A percentile compares a stretch with the other conserved stretches of the same genome.
Evolutionary conservation across 2,888 invertebrate genomes (phyloP).

Genomic region (Lobophora halterata): DNA sequence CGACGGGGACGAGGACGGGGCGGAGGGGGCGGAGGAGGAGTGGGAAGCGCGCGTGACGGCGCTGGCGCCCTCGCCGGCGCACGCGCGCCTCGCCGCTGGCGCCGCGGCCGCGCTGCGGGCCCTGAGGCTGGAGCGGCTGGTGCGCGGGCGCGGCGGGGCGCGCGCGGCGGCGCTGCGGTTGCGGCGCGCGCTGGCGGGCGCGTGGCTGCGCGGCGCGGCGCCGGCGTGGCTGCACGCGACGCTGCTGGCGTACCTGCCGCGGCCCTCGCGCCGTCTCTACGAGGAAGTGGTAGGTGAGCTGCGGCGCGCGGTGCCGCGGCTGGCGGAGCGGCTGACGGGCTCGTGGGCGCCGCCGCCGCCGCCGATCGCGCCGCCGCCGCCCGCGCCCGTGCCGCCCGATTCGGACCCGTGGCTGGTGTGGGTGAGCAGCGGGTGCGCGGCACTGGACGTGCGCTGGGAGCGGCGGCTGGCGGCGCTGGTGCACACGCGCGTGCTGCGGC

Average conservation of each 20-base stretch:
- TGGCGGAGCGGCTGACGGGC: constrained; percentile 42
- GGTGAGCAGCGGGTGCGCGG: constrained; percentile 38
- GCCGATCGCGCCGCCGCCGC: constrained; percentile 38
- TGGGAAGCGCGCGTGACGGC: constrained; percentile 47
- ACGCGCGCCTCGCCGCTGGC: constrained; percentile 44
- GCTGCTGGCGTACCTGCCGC: constrained; percentile 41
- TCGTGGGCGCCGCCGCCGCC: constrained; percentile 18
- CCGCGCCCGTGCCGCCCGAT: constrained; percentile 21
- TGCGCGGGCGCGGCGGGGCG: constrained; percentile 25
- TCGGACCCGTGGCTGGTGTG: constrained; percentile 42
- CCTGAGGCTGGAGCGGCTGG: constrained; percentile 46
- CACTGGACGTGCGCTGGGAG: constrained; percentile 41
- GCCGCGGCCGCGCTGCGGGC: constrained; percentile 40
- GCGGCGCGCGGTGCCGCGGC: constrained; percentile 44
- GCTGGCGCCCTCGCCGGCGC: constrained; percentile 44
- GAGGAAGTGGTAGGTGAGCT: constrained; percentile 43
- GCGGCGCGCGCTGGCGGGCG: constrained; percentile 34
- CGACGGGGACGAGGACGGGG: constrained; percentile 23
- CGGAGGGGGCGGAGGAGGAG: constrained; percentile 32
- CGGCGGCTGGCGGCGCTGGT: constrained; percentile 45
- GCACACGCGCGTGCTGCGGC: constrained; percentile 44
- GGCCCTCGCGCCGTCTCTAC: constrained; percentile 39
- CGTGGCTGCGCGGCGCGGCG: constrained; percentile 30
- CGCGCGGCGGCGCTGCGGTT: constrained; percentile 43
- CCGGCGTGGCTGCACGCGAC: constrained; percentile 49